Evolutionary conservation across 1,140 invertebrate species (phyloP), one percentile per base, ranked within the genome.

Genomic region (Tetramorium simillimum): DNA sequence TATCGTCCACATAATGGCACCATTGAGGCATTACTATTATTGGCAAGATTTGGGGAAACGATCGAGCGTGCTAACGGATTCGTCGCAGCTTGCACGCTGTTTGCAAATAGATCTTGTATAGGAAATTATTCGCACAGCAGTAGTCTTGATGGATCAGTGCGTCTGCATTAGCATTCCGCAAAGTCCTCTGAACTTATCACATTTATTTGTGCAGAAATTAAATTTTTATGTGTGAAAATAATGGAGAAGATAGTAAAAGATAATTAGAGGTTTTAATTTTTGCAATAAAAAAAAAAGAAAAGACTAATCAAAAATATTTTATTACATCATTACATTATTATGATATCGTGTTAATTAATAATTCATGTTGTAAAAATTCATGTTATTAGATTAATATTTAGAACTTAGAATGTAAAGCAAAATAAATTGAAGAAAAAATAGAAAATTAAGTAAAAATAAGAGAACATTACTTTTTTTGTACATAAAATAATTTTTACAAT

Each of bases 31-130:
- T 92, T 93, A 93, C 91, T 92, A 94, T 95, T 95, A 95, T 94
- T 94, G 94, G 92, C 86, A 92, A 94, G 93, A 95, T 95, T 95
- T 95, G 90, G 94, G 94, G 94, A 94, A 95, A 95, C 92, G 91
- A 92, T 90, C 90, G 87, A 89, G 90, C 89, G 82, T 93, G 87
- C 92, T 93, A 94, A 94, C 93, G 93, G 94, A 95, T 95, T 95
- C 93, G 94, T 93, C 90, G 94, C 94, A 95, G 94, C 94, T 95
- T 95, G 94, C 93, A 76, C 78, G 91, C 86, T 95, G 94, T 95
- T 95, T 95, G 94, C 94, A 95, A 95, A 95, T 95, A 95, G 93
- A 91, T 88, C 92, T 92, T 88, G 86, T 92, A 93, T 91, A 87
- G 67, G 86, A 91, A 93, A 92, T 93, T 94, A 94, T 94, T 94